phyloP scores from a whole-genome alignment of 2,797 vertebrate genomes.

The Chaenodraco wilsoni region DNA sequence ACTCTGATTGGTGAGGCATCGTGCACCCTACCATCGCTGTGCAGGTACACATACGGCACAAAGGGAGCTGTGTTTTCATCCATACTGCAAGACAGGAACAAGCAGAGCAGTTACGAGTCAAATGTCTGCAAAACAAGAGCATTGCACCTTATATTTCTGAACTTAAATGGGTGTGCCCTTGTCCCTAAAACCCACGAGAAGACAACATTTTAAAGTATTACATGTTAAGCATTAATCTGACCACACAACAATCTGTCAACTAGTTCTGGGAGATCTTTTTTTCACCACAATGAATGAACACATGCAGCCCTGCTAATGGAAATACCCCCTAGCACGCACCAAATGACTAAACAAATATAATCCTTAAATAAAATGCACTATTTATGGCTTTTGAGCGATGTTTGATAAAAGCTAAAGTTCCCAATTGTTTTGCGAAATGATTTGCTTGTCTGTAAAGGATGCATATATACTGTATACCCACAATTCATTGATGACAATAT shows the following conservation, averaged over 20 bases:
- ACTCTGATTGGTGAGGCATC: slow-evolving; percentile 71
- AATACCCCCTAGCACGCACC: neutral
- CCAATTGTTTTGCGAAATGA: neutral
- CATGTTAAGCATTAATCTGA: neutral
- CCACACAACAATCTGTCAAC: neutral
- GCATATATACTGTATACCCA: slow-evolving; percentile 64
- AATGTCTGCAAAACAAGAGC: neutral
- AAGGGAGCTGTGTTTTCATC: slow-evolving; percentile 76
- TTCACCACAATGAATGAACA: neutral
- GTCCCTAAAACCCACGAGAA: no score
- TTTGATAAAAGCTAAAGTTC: neutral
- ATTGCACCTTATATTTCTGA: neutral
- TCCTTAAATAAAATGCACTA: no score
- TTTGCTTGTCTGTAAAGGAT: neutral
- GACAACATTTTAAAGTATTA: neutral
- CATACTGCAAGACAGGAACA: slow-evolving; percentile 72
- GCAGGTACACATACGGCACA: slow-evolving; percentile 74
- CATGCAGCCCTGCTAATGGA: neutral
- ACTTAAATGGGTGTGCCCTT: neutral
- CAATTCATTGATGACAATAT: slow-evolving; percentile 83
- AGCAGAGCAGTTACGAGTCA: neutral
- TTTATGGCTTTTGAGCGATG: neutral
- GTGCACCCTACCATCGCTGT: slow-evolving; percentile 54
- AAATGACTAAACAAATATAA: neutral
- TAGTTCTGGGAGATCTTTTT: neutral